Percentiles rank a stretch among this genome's conserved stretches.
Conservation (phyloP, 2,888 invertebrate species). For the Polyommatus iphigenia region DNA sequence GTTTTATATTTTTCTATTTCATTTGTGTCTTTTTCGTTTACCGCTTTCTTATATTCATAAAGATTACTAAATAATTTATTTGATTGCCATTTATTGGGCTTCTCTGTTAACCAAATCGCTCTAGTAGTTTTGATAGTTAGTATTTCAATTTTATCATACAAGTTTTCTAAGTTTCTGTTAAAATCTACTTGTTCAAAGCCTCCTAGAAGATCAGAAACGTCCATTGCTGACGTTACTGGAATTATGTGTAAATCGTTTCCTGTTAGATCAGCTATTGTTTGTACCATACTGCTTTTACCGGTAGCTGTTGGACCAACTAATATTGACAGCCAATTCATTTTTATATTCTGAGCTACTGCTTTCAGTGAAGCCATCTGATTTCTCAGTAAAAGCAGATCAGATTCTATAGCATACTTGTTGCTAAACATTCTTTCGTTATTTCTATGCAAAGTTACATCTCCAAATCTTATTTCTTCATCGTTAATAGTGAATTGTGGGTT, state of each 20-base stretch:
- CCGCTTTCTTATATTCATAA: conserved; percentile 54
- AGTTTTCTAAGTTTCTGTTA: conserved; percentile 86
- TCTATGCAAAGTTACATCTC: conserved; percentile 80
- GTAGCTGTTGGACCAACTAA: conserved; percentile 88
- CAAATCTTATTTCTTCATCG: conserved; percentile 80
- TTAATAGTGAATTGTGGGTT: conserved; percentile 82
- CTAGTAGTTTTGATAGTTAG: conserved; percentile 76
- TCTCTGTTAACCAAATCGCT: conserved; percentile 60
- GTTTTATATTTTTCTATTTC: conserved; percentile 55
- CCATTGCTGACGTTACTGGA: conserved; percentile 94
- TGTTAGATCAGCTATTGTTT: conserved; percentile 86
- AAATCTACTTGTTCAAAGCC: conserved; percentile 97
- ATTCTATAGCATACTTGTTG: conserved; percentile 58
- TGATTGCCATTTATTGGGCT: conserved; percentile 50
- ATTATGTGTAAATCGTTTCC: conserved; percentile 88
- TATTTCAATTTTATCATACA: conserved; percentile 80
- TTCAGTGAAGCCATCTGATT: conserved; percentile 85
- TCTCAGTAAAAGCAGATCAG: conserved; percentile 69
- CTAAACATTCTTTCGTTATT: conserved; percentile 63
- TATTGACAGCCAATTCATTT: conserved; percentile 96
- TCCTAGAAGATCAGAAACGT: conserved; percentile 96
- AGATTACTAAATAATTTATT: conserved; percentile 58
- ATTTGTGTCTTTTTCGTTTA: conserved; percentile 44
- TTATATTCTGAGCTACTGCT: conserved; percentile 90
- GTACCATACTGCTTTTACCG: conserved; percentile 90